These are phyloP conservation scores for Hydrozoanthus gracilis DNA, from an alignment of 92 coral and sea anemone genomes.

Conservation along the genomic window DNA sequence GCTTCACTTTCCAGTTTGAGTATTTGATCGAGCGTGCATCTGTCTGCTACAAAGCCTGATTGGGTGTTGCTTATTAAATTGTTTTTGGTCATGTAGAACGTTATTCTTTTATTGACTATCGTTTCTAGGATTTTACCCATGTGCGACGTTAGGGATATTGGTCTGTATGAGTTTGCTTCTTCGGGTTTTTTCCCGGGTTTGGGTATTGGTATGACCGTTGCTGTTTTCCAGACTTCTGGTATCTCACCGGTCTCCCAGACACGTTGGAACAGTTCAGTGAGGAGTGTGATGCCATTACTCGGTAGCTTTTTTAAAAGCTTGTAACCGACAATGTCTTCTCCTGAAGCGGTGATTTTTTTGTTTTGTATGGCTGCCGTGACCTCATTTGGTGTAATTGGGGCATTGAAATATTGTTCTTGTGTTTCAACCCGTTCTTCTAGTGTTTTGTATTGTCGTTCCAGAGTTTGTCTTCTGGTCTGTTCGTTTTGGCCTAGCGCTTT, in stretches of 20 bases:
- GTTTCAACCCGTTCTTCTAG: background rate
- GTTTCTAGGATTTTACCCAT: background rate
- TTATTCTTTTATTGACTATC: background rate
- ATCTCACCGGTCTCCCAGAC: background rate
- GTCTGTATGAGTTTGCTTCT: background rate
- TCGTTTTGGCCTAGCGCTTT: background rate
- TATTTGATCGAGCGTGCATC: background rate
- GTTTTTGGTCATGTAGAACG: background rate
- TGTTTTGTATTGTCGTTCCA: background rate
- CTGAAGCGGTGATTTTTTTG: background rate
- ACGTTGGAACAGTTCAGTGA: background rate
- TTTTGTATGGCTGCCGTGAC: background rate
- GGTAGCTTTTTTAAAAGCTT: background rate
- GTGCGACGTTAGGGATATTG: background rate
- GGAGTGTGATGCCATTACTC: background rate
- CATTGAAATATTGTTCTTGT: background rate
- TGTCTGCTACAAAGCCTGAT: background rate
- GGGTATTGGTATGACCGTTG: background rate
- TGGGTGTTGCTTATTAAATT: background rate
- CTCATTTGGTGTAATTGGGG: background rate
- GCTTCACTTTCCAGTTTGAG: slow-evolving; percentile 6
- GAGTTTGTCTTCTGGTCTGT: background rate
- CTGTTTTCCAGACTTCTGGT: background rate
- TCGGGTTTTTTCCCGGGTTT: background rate
- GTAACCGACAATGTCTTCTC: background rate